Conservation (phyloP, 2,888 invertebrate species). For the Corbicula japonica region DNA sequence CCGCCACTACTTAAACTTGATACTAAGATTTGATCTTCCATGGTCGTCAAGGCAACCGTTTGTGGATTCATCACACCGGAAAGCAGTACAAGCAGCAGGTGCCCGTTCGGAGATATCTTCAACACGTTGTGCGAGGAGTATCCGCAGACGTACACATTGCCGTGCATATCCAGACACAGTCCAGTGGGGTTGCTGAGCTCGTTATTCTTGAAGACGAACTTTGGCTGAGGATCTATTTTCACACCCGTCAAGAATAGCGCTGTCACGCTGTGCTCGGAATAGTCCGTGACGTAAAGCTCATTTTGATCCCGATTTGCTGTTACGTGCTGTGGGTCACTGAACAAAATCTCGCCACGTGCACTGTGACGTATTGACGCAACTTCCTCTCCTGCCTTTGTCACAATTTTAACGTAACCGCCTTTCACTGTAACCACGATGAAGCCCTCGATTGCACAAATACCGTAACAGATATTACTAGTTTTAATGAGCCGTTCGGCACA, state of each 20-base stretch:
- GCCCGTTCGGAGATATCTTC: constrained; percentile 50
- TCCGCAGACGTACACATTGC: constrained; percentile 62
- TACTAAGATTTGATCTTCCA: constrained; percentile 57
- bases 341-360: constrained; percentile 51
- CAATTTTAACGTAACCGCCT: constrained; percentile 62
- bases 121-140: constrained; percentile 61
- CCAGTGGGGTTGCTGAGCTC: constrained; percentile 64
- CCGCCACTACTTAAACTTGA: constrained; percentile 45
- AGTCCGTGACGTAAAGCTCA: constrained; percentile 63
- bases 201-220: constrained; percentile 59
- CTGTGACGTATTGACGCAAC: constrained; percentile 60
- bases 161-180: constrained; percentile 52
- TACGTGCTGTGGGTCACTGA: constrained; percentile 62
- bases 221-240: constrained; percentile 54
- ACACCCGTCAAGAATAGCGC: constrained; percentile 50
- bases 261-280: constrained; percentile 54
- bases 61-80: constrained; percentile 63
- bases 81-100: constrained; percentile 42
- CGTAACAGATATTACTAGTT: constrained; percentile 60
- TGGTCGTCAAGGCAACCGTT: constrained; percentile 50
- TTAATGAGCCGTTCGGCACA: constrained; percentile 60
- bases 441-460: constrained; percentile 56
- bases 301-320: constrained; percentile 57
- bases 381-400: constrained; percentile 63
- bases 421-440: constrained; percentile 61